These are phyloP conservation scores for Eristalis arbustorum DNA, from an alignment of 2,888 invertebrate genomes.

Conservation along the genomic window DNA sequence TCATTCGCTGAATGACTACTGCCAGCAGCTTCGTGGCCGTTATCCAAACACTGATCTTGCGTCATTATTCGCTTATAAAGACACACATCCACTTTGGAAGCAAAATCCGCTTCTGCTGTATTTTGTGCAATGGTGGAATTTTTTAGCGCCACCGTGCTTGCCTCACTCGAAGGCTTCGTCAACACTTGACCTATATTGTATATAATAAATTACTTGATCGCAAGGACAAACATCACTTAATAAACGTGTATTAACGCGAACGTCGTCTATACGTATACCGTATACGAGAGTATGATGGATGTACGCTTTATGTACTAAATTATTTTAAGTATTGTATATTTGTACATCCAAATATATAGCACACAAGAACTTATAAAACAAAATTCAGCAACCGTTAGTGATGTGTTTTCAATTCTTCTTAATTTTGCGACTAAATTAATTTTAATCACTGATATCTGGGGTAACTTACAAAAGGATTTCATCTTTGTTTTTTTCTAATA, in stretches of 20 bases:
- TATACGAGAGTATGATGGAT: too few relatives aligned
- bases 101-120: conserved; percentile 21
- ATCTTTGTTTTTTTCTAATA: conserved; percentile 49
- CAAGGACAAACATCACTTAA: conserved; percentile 21
- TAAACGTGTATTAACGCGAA: background rate
- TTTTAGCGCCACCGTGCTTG: conserved; percentile 38
- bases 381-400: conserved; percentile 5
- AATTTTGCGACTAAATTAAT: conserved; percentile 71
- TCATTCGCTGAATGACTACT: conserved; percentile 39
- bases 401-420: conserved; percentile 49
- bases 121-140: conserved; percentile 28
- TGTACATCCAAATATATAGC: background rate
- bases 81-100: conserved; percentile 46
- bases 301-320: background rate
- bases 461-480: conserved; percentile 46
- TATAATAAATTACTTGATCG: conserved; percentile 10
- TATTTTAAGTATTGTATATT: background rate
- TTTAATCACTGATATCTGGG: conserved; percentile 72
- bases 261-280: too few relatives aligned
- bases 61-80: conserved; percentile 36
- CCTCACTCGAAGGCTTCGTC: conserved; percentile 42
- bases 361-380: background rate
- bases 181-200: conserved; percentile 65
- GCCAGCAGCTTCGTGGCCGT: conserved; percentile 45
- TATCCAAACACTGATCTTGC: conserved; percentile 63